phyloP scores from a whole-genome alignment of 2,113 vertebrate genomes.

The Anolis carolinensis region DNA sequence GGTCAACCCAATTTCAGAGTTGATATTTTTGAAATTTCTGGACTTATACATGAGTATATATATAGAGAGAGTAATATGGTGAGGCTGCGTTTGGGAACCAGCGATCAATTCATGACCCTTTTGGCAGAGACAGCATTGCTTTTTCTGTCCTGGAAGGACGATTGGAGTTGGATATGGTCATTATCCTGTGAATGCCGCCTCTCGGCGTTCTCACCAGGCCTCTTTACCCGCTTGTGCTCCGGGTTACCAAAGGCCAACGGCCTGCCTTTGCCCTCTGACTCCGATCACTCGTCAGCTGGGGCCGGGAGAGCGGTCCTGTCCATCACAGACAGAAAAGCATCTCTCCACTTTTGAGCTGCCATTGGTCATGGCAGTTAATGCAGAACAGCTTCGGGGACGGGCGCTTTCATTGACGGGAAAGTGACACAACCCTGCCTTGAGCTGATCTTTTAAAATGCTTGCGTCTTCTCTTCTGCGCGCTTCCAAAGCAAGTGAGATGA shows the following conservation, averaged over 20 bases:
- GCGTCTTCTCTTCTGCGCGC: neutral
- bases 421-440: neutral
- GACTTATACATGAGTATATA: no score
- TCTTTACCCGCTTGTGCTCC: conserved; percentile 33
- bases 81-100: neutral
- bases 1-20: no score
- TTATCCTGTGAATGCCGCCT: conserved; percentile 47
- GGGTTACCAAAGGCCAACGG: conserved; percentile 39
- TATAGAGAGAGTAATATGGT: no score
- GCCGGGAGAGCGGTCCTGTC: neutral
- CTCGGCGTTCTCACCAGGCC: conserved; percentile 36
- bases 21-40: no score
- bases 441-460: neutral
- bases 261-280: conserved; percentile 45
- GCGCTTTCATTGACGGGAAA: conserved; percentile 25
- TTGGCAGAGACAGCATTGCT: neutral
- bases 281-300: conserved; percentile 6
- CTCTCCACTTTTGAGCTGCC: neutral
- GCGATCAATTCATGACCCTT: neutral
- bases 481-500: neutral
- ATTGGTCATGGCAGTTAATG: conserved; percentile 20
- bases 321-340: neutral
- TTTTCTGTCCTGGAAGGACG: neutral
- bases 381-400: conserved; percentile 15
- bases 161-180: conserved; percentile 42